phyloP scores from a whole-genome alignment of 2,113 vertebrate species.

The Dicentrarchus labrax region DNA sequence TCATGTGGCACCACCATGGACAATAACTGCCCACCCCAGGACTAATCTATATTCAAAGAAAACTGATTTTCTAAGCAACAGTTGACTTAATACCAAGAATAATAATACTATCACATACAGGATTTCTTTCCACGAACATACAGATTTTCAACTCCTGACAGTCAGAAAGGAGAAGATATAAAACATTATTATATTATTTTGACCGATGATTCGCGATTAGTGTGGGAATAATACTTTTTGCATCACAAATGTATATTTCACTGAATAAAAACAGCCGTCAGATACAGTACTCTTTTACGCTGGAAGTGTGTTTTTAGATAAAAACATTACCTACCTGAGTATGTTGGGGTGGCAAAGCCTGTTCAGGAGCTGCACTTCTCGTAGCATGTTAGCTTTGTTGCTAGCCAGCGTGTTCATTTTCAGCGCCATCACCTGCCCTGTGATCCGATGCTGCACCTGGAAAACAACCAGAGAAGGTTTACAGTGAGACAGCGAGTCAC shows the following conservation, averaged over 20 bases:
- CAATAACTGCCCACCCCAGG: too few species aligned
- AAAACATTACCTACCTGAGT: slow-evolving; percentile 72
- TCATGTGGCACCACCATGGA: too few species aligned
- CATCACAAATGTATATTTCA: not conserved
- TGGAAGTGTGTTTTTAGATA: not conserved
- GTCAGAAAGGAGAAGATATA: too few species aligned
- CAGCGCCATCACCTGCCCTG: slow-evolving; percentile 96
- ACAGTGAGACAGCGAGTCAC: not conserved
- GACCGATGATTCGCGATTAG: too few species aligned
- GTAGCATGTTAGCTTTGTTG: slow-evolving; percentile 95
- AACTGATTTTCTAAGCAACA: too few species aligned
- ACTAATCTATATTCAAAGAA: not conserved
- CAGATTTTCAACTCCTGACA: too few species aligned
- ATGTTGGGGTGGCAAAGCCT: slow-evolving; percentile 88
- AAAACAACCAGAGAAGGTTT: slow-evolving; percentile 5
- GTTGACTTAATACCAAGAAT: too few species aligned
- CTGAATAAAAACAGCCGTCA: too few species aligned
- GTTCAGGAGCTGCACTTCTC: slow-evolving; percentile 98
- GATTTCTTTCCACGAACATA: too few species aligned
- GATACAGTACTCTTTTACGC: not conserved
- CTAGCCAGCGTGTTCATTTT: slow-evolving; percentile 98
- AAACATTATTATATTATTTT: too few species aligned
- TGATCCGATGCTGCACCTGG: slow-evolving; percentile 93
- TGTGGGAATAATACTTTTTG: too few species aligned
- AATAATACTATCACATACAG: too few species aligned